Evolutionary conservation across 2,888 invertebrate species (phyloP), one percentile per base, ranked within the genome.

Genomic region (Sialis fuliginosa): DNA sequence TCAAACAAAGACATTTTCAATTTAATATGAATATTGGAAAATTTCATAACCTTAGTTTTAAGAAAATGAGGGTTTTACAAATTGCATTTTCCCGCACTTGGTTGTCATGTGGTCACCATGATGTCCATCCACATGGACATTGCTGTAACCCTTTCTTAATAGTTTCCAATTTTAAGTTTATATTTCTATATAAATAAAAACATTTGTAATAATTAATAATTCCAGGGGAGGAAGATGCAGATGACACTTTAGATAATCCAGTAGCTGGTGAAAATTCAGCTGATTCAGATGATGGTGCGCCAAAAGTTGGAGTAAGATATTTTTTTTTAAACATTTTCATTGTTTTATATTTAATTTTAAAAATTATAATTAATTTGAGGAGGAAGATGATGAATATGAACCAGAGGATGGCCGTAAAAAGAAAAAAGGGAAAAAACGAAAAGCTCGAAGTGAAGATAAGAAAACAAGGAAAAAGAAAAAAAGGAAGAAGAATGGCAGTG

Each of bases 401-500:
- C 83, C 82, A 47, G 88, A 88, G 60, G 87, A 83, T 66, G 74
- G 75, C 45, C 77, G 85, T 56, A 87, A 86, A 65, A 87, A 88
- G 68, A 92, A 92, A 61, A 91, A 92, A 58, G 91, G 90, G 30
- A 93, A 93, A 65, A 95, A 95, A 62, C 76, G 93, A 60, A 92
- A 91, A 70, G 86, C 83, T 46, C 76, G 82, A 56, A 84, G 89
- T 57, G 91, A 91, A 62, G 85, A 86, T 48, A 89, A 90, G 64
- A 91, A 89, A 60, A 90, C 89, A 54, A 88, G 88, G 63, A 89
- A 90, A 68, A 89, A 90, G 68, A 91, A 91, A 77, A 91, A 90
- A 71, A 89, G 89, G 73, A 81, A 87, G 64, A 90, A 88, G 75
- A 87, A 88, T 67, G 90, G 90, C 54, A 90, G 89, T 65, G 86